Conservation (phyloP, 2,113 vertebrate species). For the Falcunculus frontatus region DNA sequence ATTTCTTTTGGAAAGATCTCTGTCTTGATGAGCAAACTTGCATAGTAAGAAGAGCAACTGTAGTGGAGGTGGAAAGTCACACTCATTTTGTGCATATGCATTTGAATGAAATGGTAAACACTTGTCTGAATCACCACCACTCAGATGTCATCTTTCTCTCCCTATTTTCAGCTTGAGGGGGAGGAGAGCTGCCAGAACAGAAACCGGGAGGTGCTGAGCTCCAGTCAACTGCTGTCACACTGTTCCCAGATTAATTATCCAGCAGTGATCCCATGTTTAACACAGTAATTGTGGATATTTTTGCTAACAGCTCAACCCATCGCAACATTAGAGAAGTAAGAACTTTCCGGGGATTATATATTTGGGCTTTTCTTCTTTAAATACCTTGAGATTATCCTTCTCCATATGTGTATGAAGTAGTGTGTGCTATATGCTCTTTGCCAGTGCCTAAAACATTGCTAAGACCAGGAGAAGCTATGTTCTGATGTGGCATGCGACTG, state of each 20-base stretch:
- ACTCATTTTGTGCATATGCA: slow-evolving; percentile 9
- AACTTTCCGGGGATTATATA: not conserved
- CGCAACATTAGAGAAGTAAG: not conserved
- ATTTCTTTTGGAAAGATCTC: not conserved
- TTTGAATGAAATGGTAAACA: slow-evolving; percentile 48
- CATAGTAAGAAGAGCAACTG: slow-evolving; percentile 19
- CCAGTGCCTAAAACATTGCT: not conserved
- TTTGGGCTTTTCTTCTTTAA: slow-evolving; percentile 7
- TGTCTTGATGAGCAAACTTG: not conserved
- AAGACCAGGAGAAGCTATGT: not conserved
- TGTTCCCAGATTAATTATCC: not conserved
- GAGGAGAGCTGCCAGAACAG: slow-evolving; percentile 36
- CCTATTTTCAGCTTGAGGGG: slow-evolving; percentile 31
- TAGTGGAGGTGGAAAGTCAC: slow-evolving; percentile 14
- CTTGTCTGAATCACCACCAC: slow-evolving; percentile 37
- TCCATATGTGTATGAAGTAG: not conserved
- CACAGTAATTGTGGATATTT: not conserved
- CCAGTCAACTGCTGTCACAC: slow-evolving; percentile 6
- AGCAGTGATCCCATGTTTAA: not conserved
- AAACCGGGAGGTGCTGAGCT: not conserved
- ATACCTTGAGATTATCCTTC: not conserved
- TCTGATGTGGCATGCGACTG: rapidly evolving
- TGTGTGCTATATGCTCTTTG: not conserved
- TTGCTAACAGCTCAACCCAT: not conserved
- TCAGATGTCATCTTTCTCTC: slow-evolving; percentile 21